A percentile compares a stretch with the other conserved stretches of the same genome.
Conservation (phyloP, 1,140 invertebrate species). For the Drosophila leontia region DNA sequence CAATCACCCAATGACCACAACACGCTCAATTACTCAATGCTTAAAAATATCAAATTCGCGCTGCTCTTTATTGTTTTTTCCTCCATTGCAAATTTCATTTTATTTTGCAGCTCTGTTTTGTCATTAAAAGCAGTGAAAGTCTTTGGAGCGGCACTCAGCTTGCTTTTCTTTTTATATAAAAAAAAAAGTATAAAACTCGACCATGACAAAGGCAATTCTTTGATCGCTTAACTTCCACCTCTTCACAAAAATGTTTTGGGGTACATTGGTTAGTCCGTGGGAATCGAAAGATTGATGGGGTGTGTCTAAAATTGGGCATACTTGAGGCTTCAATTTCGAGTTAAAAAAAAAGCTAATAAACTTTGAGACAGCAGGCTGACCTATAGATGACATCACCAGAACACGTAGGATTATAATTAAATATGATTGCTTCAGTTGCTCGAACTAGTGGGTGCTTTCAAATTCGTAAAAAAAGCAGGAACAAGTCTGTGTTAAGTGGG, state of each 20-base stretch:
- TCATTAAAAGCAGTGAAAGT: conserved; percentile 74
- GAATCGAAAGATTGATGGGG: conserved; percentile 40
- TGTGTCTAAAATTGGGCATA: conserved; percentile 42
- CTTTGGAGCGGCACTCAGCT: conserved; percentile 16
- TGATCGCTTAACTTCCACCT: conserved; percentile 11
- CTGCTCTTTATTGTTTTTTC: conserved; percentile 29
- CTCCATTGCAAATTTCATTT: conserved; percentile 37
- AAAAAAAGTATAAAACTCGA: conserved; percentile 8
- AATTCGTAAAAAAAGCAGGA: too few relatives aligned
- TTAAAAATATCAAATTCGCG: conserved; percentile 64
- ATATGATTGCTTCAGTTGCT: conserved; percentile 34
- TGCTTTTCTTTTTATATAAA: conserved; percentile 54
- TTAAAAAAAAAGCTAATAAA: conserved; percentile 14
- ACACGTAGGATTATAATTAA: conserved; percentile 43
- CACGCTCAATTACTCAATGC: conserved; percentile 72
- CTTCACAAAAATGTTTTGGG: conserved; percentile 1
- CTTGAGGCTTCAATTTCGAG: conserved; percentile 33
- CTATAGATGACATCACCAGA: conserved; percentile 40
- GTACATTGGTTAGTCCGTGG: conserved; percentile 30
- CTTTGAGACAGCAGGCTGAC: conserved; percentile 17
- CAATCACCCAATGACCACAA: conserved; percentile 41
- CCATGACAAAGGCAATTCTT: conserved; percentile 59
- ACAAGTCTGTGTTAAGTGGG: too few relatives aligned
- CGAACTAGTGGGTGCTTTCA: neutral
- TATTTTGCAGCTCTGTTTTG: conserved; percentile 47